These are phyloP conservation scores for Sigmodon hispidus DNA, from an alignment of 2,113 vertebrate species.

Conservation along the genomic window DNA sequence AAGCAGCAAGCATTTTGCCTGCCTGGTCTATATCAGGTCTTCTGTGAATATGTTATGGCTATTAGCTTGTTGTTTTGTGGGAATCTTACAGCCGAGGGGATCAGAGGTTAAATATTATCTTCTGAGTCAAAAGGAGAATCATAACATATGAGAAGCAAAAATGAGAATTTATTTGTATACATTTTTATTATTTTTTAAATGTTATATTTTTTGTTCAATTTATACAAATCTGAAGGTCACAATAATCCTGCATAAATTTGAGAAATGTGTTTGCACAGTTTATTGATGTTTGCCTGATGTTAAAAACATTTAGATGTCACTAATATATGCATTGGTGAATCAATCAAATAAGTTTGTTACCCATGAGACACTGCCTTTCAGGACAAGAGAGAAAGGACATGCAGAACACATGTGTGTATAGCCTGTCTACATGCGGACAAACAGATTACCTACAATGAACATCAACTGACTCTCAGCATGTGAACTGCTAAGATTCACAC, in stretches of 20 bases:
- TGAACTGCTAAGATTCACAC: background rate
- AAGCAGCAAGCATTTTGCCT: background rate
- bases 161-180: background rate
- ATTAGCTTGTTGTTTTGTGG: background rate
- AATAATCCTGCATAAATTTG: background rate
- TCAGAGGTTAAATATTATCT: background rate
- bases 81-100: background rate
- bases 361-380: background rate
- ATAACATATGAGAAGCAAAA: background rate
- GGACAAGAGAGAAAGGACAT: background rate
- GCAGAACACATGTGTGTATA: background rate
- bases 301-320: background rate
- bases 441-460: background rate
- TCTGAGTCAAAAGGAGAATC: background rate
- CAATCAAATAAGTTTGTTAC: background rate
- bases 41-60: background rate
- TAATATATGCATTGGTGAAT: background rate
- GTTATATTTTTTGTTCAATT: background rate
- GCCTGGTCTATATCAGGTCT: background rate
- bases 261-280: background rate
- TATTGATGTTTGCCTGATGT: background rate
- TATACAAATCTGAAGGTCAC: background rate
- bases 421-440: background rate
- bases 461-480: background rate
- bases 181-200: slow-evolving; percentile 13